These are phyloP conservation scores for Kryphioiulus occultus DNA, from an alignment of 2,888 invertebrate species.

Conservation along the genomic window DNA sequence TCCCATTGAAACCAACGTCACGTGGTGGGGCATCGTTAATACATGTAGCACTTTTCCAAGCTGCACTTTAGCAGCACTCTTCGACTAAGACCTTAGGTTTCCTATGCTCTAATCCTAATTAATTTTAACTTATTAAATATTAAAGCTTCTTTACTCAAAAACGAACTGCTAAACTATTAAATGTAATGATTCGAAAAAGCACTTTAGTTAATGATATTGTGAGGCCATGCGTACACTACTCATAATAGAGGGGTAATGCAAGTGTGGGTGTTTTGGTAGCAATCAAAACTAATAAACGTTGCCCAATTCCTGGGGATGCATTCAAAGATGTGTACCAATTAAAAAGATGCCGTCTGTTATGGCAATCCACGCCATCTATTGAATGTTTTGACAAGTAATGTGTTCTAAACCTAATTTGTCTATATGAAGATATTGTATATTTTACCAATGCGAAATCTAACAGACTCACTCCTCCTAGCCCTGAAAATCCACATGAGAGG, in stretches of 20 bases:
- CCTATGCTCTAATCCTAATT: background rate
- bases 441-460: no score
- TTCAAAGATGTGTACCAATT: background rate
- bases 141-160: constrained; percentile 7
- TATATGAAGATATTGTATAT: no score
- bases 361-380: no score
- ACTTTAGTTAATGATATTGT: constrained; percentile 24
- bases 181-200: background rate
- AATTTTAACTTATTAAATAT: background rate
- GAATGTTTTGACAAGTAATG: no score
- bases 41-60: background rate
- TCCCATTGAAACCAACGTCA: background rate
- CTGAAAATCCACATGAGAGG: no score
- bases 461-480: no score
- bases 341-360: no score
- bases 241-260: background rate
- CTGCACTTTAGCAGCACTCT: background rate
- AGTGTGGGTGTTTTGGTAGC: background rate
- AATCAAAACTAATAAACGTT: background rate
- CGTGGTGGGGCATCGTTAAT: background rate
- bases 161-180: background rate
- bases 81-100: background rate
- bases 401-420: no score
- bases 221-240: background rate
- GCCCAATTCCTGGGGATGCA: background rate